A percentile compares a stretch with the other conserved stretches of the same genome.
phyloP scores from a whole-genome alignment of 1,140 invertebrate species.

The Musca domestica region DNA sequence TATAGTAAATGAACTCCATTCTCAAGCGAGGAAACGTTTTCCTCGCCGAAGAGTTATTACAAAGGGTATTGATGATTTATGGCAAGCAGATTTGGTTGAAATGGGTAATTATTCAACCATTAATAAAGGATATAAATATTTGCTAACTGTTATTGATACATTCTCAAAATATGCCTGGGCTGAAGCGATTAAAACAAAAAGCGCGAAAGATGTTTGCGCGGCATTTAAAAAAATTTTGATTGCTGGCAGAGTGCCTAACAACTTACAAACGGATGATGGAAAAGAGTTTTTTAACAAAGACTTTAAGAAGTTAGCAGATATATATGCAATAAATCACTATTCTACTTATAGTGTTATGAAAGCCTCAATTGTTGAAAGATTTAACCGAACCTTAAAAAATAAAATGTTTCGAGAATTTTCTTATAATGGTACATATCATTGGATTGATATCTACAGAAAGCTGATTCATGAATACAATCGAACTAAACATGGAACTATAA shows the following conservation, averaged over 20 bases:
- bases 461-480: slow-evolving; percentile 54
- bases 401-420: slow-evolving; percentile 55
- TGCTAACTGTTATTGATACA: background rate
- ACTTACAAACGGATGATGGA: slow-evolving; percentile 7
- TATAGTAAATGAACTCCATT: too few species aligned
- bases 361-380: slow-evolving; percentile 55
- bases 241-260: background rate
- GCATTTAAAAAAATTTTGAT: background rate
- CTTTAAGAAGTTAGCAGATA: background rate
- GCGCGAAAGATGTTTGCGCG: background rate
- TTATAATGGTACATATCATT: slow-evolving; percentile 50
- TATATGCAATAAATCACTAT: slow-evolving; percentile 53
- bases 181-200: background rate
- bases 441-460: slow-evolving; percentile 46
- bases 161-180: slow-evolving; percentile 1
- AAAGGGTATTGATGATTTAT: too few species aligned
- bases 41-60: too few species aligned
- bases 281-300: slow-evolving; percentile 8
- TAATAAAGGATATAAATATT: background rate
- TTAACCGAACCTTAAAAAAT: slow-evolving; percentile 54
- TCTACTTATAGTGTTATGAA: slow-evolving; percentile 53
- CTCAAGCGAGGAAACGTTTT: too few species aligned
- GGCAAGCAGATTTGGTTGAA: background rate
- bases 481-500: slow-evolving; percentile 52
- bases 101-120: background rate